phyloP scores from a whole-genome alignment of 1,140 invertebrate genomes.

The Carcinoscorpius rotundicauda region DNA sequence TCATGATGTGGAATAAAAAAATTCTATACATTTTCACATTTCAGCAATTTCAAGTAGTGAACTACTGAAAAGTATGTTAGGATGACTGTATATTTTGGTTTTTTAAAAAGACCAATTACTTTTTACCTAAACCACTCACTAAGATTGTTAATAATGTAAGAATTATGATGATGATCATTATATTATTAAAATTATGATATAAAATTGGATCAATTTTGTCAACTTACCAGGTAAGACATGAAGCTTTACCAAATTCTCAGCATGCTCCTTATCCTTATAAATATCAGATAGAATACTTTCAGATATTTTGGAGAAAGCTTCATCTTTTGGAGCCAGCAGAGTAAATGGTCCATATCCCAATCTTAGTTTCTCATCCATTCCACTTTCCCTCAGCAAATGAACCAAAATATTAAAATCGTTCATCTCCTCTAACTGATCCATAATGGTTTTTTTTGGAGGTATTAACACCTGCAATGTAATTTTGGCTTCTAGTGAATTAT shows the following conservation, averaged over 20 bases:
- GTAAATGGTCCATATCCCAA: constrained; percentile 36
- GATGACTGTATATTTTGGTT: no score
- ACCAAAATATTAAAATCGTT: constrained; percentile 36
- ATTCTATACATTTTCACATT: no score
- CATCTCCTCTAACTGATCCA: constrained; percentile 34
- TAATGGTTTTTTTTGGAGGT: constrained; percentile 38
- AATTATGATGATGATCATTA: no score
- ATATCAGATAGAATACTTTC: constrained; percentile 34
- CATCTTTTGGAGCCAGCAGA: constrained; percentile 41
- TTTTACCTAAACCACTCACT: no score
- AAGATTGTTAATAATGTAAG: no score
- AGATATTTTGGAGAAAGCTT: constrained; percentile 35
- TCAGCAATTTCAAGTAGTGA: no score
- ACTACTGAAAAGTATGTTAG: no score
- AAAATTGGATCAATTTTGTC: background rate
- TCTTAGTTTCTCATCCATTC: constrained; percentile 32
- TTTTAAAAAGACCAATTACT: no score
- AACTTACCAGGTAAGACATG: constrained; percentile 37
- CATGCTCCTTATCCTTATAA: constrained; percentile 33
- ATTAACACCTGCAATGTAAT: constrained; percentile 32
- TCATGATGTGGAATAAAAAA: no score
- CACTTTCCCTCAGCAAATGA: constrained; percentile 7
- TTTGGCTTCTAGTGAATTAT: no score
- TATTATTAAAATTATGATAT: background rate
- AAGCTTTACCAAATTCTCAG: constrained; percentile 34